Base-by-base conservation (phyloP, 92 coral and sea anemone genomes). In the Porites divaricata region DNA sequence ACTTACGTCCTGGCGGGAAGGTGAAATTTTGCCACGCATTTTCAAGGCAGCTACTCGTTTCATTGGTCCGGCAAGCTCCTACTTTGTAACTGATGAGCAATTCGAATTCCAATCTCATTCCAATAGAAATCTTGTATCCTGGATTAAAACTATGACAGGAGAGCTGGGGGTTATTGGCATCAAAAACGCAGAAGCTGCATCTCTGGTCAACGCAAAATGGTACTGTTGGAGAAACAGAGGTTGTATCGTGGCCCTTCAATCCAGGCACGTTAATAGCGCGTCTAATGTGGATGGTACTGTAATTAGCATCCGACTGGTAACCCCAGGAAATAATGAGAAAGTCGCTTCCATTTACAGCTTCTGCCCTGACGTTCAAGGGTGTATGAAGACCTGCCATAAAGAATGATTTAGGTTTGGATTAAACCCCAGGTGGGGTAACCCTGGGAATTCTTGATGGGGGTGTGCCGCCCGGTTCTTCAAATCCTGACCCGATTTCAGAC, bases 1-100 rank as follows among this genome's bases (percentile, higher is more conserved):
- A 25, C 72, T 25, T 24, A 75, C 79, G 66, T 75, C 79, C 79
- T 17, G 79, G 50, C 1, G 79, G 79, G 26, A 58, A 54, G 4
- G 67, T 75, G 21, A 13, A 75, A 49, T 75, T 56, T 58, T 16
- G 17, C 67, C 79, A 23, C 49, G 6, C 19, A 24, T 21, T 23
- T 54, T 56, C 62, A 25, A 25, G 64, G 57, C 79, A 75, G 67
- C 67, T 75, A 11, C 26, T 75, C 17, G 79, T 12, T 28, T 75
- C 52, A 57, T 75, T 75, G 11, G n/a, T 26, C 24, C 79, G 56
- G 52, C 79, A 75, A 1, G 79, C 79, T 16, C 64, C 79, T 22
- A 75, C 79, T 25, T 24, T 54, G 65, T 54, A 54, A 2, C 22
- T 58, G 52, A 74, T 21, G 19, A 23, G 12, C 22, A 8, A 5